Evolutionary conservation across 2,113 vertebrate species (phyloP).

Genomic region (Bostrychus sinensis): DNA sequence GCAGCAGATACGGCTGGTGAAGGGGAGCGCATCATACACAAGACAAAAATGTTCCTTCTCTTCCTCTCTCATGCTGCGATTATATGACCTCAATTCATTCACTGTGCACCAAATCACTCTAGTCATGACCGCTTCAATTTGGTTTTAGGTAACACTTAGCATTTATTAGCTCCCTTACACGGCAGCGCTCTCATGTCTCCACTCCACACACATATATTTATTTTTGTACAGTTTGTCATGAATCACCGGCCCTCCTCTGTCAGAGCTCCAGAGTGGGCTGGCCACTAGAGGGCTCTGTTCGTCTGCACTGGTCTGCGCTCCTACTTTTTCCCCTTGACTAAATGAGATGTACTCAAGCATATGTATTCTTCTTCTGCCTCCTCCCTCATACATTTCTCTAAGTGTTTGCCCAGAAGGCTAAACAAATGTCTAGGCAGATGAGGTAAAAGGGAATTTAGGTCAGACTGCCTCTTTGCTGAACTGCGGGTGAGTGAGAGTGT

Average conservation of each 20-base stretch:
- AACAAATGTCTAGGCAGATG: conserved; percentile 84
- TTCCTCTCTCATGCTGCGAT: conserved; percentile 54
- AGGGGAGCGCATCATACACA: too few relatives aligned
- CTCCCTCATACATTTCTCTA: conserved; percentile 79
- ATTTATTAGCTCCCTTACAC: conserved; percentile 35
- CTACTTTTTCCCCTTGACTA: conserved; percentile 39
- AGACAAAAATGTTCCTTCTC: conserved; percentile 57
- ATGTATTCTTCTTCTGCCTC: conserved; percentile 59
- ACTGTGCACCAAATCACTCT: conserved; percentile 24
- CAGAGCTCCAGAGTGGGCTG: conserved; percentile 30
- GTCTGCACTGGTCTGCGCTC: conserved; percentile 65
- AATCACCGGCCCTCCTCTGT: conserved; percentile 40
- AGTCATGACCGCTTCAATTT: conserved; percentile 43
- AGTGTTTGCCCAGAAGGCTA: conserved; percentile 85
- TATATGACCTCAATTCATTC: conserved; percentile 68
- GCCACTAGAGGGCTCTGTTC: conserved; percentile 82
- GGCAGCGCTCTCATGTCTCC: conserved; percentile 43
- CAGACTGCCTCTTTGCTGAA: conserved; percentile 76
- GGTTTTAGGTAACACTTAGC: conserved; percentile 42
- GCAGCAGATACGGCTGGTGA: too few relatives aligned
- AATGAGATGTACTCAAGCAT: conserved; percentile 76
- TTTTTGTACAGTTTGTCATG: conserved; percentile 49
- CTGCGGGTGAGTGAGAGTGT: conserved; percentile 63
- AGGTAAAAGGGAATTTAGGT: conserved; percentile 82
- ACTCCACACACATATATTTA: conserved; percentile 22